phyloP scores from a whole-genome alignment of 2,888 invertebrate species.

The Gymnosoma rotundatum region DNA sequence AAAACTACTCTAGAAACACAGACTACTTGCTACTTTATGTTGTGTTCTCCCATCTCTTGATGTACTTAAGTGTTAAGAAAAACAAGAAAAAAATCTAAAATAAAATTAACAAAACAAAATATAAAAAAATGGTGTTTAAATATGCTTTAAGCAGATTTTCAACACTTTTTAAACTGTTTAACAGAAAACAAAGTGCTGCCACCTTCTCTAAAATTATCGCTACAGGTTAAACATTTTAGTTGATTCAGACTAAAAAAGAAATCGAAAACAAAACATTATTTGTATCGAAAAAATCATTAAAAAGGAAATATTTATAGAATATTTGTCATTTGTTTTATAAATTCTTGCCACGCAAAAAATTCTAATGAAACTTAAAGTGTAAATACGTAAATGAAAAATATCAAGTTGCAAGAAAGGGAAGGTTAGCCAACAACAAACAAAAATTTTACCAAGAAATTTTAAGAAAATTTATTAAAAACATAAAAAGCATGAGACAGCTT shows the following conservation, averaged over 20 bases:
- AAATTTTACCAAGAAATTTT: neutral
- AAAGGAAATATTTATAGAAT: conserved; percentile 27
- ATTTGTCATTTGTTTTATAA: conserved; percentile 26
- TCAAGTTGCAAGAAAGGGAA: conserved; percentile 40
- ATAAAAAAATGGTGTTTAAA: conserved; percentile 11
- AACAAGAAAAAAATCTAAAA: neutral
- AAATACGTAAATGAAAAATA: conserved; percentile 21
- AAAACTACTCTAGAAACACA: neutral
- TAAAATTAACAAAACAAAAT: neutral
- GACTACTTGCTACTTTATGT: conserved; percentile 7
- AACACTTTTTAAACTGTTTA: no score
- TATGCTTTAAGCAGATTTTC: neutral
- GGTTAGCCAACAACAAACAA: neutral
- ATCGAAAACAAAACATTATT: neutral
- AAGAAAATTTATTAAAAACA: no score
- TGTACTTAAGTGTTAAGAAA: neutral
- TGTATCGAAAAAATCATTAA: neutral
- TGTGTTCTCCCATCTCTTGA: conserved; percentile 6
- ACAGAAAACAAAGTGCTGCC: neutral
- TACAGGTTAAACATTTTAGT: neutral
- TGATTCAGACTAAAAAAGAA: neutral
- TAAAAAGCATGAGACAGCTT: no score
- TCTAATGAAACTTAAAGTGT: conserved; percentile 17
- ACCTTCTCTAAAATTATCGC: neutral
- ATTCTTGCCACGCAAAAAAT: conserved; percentile 52